Evolutionary conservation across 2,797 vertebrate genomes (phyloP).

Genomic region (Spondyliosoma cantharus): DNA sequence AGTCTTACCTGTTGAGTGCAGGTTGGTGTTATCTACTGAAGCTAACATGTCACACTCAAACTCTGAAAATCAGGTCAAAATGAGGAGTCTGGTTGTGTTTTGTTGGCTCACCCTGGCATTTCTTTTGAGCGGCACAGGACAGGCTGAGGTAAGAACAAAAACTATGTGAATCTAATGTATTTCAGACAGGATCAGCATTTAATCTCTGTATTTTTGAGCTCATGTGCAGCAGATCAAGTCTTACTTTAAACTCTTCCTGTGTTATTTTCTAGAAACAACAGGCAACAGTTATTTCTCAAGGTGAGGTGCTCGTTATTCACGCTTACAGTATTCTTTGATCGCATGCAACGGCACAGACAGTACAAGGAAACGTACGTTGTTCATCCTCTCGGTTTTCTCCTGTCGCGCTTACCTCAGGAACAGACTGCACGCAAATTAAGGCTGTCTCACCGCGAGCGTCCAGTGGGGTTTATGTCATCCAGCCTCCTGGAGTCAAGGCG

Average conservation of each 20-base stretch:
- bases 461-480: constrained; percentile 74
- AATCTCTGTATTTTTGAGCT: not conserved
- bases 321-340: not conserved
- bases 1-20: not conserved
- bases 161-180: not conserved
- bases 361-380: not conserved
- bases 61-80: constrained; percentile 45
- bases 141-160: constrained; percentile 27
- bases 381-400: constrained; percentile 2
- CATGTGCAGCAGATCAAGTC: not conserved
- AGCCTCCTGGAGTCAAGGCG: constrained; percentile 31
- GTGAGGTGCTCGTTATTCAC: constrained; percentile 32
- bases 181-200: not conserved
- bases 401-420: constrained; percentile 35
- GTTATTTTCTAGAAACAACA: not conserved
- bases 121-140: constrained; percentile 44
- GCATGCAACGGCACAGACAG: not conserved
- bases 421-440: constrained; percentile 78
- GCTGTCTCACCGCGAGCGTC: constrained; percentile 34
- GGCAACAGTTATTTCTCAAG: constrained; percentile 12
- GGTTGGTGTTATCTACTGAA: not conserved
- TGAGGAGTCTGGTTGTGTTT: constrained; percentile 35
- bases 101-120: constrained; percentile 31
- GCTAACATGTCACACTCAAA: constrained; percentile 2
- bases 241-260: constrained; percentile 25